phyloP scores from a whole-genome alignment of 2,888 invertebrate species.

The Seira ritae region DNA sequence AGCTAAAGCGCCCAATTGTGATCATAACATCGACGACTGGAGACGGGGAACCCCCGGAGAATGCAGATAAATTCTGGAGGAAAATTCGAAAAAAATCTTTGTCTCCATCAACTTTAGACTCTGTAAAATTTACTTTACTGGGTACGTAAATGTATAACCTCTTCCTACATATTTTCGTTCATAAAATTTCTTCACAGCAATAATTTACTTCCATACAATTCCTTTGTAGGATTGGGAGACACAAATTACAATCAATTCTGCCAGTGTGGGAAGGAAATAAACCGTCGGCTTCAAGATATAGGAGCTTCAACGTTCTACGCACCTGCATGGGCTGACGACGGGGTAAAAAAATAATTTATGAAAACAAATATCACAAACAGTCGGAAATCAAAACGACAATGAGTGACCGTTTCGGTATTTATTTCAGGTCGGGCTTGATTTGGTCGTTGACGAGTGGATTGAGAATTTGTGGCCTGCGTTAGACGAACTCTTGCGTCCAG shows the following conservation, averaged over 20 bases:
- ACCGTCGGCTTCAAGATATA: conserved; percentile 76
- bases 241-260: conserved; percentile 80
- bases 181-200: background rate
- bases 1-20: conserved; percentile 75
- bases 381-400: background rate
- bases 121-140: conserved; percentile 77
- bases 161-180: conserved; percentile 6
- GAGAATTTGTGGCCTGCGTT: conserved; percentile 76
- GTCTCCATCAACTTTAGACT: conserved; percentile 75
- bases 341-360: conserved; percentile 75
- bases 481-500: conserved; percentile 62
- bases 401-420: background rate
- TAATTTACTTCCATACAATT: conserved; percentile 2
- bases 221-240: conserved; percentile 79
- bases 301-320: conserved; percentile 77
- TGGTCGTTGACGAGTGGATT: conserved; percentile 78
- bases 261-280: conserved; percentile 77
- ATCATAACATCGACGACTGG: conserved; percentile 79
- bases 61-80: conserved; percentile 77
- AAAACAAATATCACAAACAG: background rate
- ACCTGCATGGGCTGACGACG: conserved; percentile 78
- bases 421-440: conserved; percentile 76
- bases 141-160: conserved; percentile 76
- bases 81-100: conserved; percentile 76
- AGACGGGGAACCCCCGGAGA: conserved; percentile 80